Base-by-base conservation (phyloP, 2,113 vertebrate genomes). In the Saccopteryx bilineata region DNA sequence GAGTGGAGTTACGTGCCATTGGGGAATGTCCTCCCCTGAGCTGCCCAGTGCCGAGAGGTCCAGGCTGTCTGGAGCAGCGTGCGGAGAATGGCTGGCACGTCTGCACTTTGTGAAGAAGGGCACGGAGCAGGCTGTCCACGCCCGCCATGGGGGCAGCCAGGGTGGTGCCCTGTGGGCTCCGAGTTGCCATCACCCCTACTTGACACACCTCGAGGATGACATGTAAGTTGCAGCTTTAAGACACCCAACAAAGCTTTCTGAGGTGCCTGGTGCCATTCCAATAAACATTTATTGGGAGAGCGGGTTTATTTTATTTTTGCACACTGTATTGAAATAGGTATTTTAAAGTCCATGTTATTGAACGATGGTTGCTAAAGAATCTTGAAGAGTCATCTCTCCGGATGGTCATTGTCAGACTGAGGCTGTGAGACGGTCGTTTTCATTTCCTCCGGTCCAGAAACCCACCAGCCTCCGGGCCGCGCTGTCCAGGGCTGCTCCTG, bases 191-290 rank as follows among this genome's bases (percentile, higher is more conserved):
- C 71, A 11, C 56, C 71, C 54, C 23, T 3, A n/a, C 63, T 5
- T 1, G 18, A 19, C 10, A 1, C 14, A 0, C 48, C 1, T 39
- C 3, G 4, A 9, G 60, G 75, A 3, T 1, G 28, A 54, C 39
- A 28, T 1, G 31, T 24, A 9, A 24, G 17, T 19, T 2, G 5
- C 2, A 19, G 52, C 1, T 19, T 48, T 17, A 50, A 39, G 81
- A 46, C 50, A 12, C 19, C 65, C 79, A 5, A 1, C 11, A 7
- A 3, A 15, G 28, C 68, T 46, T 26, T 5, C 76, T 1, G 2
- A 3, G 21, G 63, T 14, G 12, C 58, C 61, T 39, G 10, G 28
- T n/a, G 8, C 54, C 28, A 13, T 8, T 19, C 50, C 23, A 21
- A 0, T 7, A 50, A 31, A 15, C 12, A 2, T 21, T 72, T 71